These are phyloP conservation scores for Chaetodon auriga DNA, from an alignment of 2,113 vertebrate species.

Conservation along the genomic window DNA sequence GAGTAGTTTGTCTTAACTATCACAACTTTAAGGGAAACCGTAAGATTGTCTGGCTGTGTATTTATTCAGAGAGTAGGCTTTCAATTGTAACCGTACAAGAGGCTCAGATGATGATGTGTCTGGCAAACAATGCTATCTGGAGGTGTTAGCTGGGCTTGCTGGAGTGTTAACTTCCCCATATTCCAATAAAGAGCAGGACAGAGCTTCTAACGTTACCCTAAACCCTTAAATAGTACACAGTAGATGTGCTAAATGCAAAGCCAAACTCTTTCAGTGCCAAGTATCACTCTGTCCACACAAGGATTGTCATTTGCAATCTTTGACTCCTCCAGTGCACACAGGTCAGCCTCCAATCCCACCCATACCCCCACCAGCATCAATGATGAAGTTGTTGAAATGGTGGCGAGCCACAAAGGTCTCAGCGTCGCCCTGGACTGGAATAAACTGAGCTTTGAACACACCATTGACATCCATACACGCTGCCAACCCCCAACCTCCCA, in stretches of 20 bases:
- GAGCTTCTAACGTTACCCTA: not conserved
- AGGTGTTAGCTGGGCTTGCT: not conserved
- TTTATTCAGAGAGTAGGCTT: not conserved
- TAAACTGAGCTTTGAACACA: no score
- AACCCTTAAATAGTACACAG: not conserved
- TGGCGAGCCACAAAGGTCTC: no score
- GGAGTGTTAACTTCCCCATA: slow-evolving; percentile 6
- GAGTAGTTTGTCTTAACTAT: no score
- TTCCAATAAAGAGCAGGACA: not conserved
- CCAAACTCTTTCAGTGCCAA: not conserved
- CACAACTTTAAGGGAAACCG: not conserved
- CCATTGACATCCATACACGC: no score
- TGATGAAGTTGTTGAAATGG: no score
- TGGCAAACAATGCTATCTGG: not conserved
- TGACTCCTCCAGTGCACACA: no score
- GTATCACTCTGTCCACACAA: not conserved
- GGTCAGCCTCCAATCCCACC: no score
- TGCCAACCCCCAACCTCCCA: no score
- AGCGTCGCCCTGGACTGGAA: no score
- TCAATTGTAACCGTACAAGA: not conserved
- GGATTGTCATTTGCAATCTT: no score
- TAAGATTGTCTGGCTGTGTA: not conserved
- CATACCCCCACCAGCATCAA: no score
- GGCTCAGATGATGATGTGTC: slow-evolving; percentile 4
- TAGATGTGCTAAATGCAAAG: not conserved